Percentiles rank a stretch among this genome's conserved stretches.
Conservation (phyloP, 2,888 invertebrate species). For the Melieria crassipennis region DNA sequence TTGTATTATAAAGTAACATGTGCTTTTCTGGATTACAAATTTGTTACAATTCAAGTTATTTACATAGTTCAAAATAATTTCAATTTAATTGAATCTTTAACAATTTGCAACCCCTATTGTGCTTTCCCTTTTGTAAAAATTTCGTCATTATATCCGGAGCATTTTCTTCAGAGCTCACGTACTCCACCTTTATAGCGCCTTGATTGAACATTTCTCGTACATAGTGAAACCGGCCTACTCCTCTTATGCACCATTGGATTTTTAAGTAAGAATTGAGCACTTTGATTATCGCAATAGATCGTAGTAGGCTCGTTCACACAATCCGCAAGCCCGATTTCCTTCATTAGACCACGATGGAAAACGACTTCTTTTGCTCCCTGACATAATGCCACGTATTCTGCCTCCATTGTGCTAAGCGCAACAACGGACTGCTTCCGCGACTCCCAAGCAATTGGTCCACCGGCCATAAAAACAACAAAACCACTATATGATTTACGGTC, state of each 20-base stretch:
- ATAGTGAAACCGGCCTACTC: too few species aligned
- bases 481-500: conserved; percentile 33
- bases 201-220: too few species aligned
- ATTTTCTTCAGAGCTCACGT: too few species aligned
- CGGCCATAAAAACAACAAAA: conserved; percentile 30
- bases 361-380: conserved; percentile 27
- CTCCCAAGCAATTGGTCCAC: conserved; percentile 32
- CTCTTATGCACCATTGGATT: background rate
- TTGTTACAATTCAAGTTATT: too few species aligned
- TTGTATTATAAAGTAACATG: too few species aligned
- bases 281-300: conserved; percentile 13
- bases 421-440: conserved; percentile 37
- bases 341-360: conserved; percentile 29
- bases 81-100: too few species aligned
- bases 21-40: too few species aligned
- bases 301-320: conserved; percentile 12
- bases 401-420: conserved; percentile 38
- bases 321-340: conserved; percentile 24
- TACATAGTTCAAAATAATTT: too few species aligned
- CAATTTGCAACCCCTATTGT: too few species aligned
- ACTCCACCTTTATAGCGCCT: too few species aligned
- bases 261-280: conserved; percentile 1
- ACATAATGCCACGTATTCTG: conserved; percentile 38
- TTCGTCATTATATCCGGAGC: too few species aligned
- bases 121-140: too few species aligned